Evolutionary conservation across 2,888 invertebrate species (phyloP).

Genomic region (Spisula solida): DNA sequence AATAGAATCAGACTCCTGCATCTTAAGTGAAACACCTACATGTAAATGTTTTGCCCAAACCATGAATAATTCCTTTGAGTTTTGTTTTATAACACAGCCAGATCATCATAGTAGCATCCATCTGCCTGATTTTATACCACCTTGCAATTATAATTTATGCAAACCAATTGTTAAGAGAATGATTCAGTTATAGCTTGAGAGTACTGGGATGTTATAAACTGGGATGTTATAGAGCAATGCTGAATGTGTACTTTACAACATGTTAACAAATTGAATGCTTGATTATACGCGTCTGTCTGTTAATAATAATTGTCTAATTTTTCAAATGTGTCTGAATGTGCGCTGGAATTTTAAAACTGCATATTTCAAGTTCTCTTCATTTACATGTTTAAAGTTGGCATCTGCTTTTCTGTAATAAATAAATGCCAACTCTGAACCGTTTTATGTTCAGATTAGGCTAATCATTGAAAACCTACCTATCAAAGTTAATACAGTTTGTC

Average conservation of each 20-base stretch:
- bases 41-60: too few species aligned
- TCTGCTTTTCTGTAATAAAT: background rate
- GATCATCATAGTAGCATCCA: background rate
- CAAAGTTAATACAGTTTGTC: too few species aligned
- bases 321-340: background rate
- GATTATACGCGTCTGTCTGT: background rate
- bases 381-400: background rate
- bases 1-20: too few species aligned
- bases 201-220: background rate
- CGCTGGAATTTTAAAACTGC: slow-evolving; percentile 1
- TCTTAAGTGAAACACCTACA: too few species aligned
- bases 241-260: background rate
- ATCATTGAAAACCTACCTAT: too few species aligned
- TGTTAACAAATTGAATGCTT: background rate
- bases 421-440: too few species aligned
- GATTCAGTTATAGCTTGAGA: background rate
- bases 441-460: too few species aligned
- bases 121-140: background rate
- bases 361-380: background rate
- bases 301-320: background rate
- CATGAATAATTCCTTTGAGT: too few species aligned
- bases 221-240: background rate
- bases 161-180: background rate
- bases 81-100: background rate
- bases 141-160: background rate